Evolutionary conservation across 2,797 vertebrate genomes (phyloP), one percentile per base, ranked within the genome.

Genomic region (Erithacus rubecula): DNA sequence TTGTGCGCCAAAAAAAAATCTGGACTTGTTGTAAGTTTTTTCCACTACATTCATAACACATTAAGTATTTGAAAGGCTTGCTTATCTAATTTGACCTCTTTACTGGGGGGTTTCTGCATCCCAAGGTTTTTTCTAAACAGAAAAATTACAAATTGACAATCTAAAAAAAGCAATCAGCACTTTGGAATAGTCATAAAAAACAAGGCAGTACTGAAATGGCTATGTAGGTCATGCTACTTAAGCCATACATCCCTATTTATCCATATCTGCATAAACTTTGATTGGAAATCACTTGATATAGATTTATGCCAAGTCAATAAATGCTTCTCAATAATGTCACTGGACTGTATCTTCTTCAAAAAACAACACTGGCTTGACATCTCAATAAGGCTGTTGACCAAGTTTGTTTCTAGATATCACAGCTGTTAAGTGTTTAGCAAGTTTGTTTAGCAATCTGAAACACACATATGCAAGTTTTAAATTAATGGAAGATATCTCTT

Each of bases 1-100:
- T 91, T 99, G 93, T 99, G 99, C 22, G 99, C 99, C 90, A 98
- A 98, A 97, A 99, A 99, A 97, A 99, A 99, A 96, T 99, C 99
- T 41, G 99, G 99, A 96, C 99, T 99, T 89, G 98, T 99, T 53
- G 99, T 99, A 98, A 99, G 99, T 99, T 98, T 83, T 96, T 96
- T 93, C 44, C 36, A 63, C 84, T 94, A 55, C 55, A 94, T 93
- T 19, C 77, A 14, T 69, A 82, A 53, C 41, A 46, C 37, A 65
- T 37, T 30, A 69, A 79, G 13, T 83, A 81, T 86, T 89, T 93
- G 44, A 96, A 96, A 95, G 51, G 11, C 46, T 93, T 91, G 44
- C 26, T 58, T 78, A 59, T 17, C 46, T 81, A 90, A 83, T 60
- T 58, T 65, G 37, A 95, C 83, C 49, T 90, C 27, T 68, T 91